Evolutionary conservation across 2,888 invertebrate genomes (phyloP).

Genomic region (Lepetodrilus schrolli): DNA sequence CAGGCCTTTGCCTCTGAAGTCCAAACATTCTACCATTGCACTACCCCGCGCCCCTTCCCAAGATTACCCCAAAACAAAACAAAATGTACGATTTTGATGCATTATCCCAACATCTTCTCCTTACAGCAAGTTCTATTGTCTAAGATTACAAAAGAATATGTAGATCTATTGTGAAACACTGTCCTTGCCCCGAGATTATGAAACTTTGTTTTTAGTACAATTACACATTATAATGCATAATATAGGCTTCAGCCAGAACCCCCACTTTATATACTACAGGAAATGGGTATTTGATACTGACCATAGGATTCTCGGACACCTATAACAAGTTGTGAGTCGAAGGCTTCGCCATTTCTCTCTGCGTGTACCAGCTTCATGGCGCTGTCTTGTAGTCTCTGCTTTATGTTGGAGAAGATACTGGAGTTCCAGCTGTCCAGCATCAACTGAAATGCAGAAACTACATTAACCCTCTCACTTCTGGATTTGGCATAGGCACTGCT

Average conservation of each 20-base stretch:
- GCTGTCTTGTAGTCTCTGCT: conserved; percentile 84
- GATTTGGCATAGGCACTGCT: no score
- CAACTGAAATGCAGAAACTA: conserved; percentile 78
- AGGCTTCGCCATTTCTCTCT: conserved; percentile 97
- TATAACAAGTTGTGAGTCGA: conserved; percentile 97
- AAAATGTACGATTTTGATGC: no score
- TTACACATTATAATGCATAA: neutral
- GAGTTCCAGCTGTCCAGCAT: conserved; percentile 99
- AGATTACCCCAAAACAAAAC: no score
- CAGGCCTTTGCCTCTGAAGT: no score
- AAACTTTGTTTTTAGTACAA: no score
- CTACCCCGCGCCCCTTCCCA: no score
- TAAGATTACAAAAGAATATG: neutral
- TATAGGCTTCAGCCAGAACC: neutral
- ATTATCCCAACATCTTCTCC: no score
- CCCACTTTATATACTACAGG: neutral
- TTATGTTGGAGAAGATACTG: conserved; percentile 96
- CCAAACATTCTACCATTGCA: no score
- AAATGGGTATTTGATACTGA: conserved; percentile 75
- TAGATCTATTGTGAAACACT: neutral
- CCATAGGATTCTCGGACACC: conserved; percentile 98
- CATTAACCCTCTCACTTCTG: no score
- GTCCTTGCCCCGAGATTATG: neutral
- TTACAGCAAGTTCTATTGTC: no score
- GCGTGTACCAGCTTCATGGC: conserved; percentile 98